A percentile compares a stretch with the other conserved stretches of the same genome.
Conservation (phyloP, 2,888 invertebrate species). For the Himalopsyche kuldschensis region DNA sequence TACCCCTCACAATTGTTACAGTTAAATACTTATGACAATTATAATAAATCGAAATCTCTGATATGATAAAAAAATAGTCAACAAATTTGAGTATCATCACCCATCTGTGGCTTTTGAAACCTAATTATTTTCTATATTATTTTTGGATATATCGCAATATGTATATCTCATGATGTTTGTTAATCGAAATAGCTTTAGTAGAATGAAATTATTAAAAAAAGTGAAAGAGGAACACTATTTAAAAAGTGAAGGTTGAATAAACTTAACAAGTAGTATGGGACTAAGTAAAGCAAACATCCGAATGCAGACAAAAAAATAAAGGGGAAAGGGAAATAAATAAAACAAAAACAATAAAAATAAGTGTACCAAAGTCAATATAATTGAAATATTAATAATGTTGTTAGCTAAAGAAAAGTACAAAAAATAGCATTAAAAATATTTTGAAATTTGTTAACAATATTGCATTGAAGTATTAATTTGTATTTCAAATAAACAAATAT, state of each 20-base stretch:
- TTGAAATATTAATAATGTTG: slow-evolving; percentile 29
- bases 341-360: slow-evolving; percentile 32
- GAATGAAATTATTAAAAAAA: background rate
- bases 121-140: too few species aligned
- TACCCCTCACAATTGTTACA: too few species aligned
- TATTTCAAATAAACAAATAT: background rate
- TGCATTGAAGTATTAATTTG: background rate
- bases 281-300: background rate
- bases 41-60: too few species aligned
- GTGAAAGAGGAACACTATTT: background rate
- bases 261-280: background rate
- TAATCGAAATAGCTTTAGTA: background rate
- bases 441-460: slow-evolving; percentile 8
- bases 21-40: too few species aligned
- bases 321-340: slow-evolving; percentile 31
- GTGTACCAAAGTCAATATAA: slow-evolving; percentile 28
- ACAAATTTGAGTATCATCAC: too few species aligned
- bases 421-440: slow-evolving; percentile 6
- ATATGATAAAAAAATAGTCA: too few species aligned
- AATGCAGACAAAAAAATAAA: slow-evolving; percentile 5
- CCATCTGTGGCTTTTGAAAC: too few species aligned
- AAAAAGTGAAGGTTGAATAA: background rate
- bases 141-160: too few species aligned
- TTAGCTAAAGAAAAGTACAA: slow-evolving; percentile 33
- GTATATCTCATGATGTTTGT: background rate